Evolutionary conservation across 2,888 invertebrate genomes (phyloP), one percentile per base, ranked within the genome.

Genomic region (Drosophila atripex): DNA sequence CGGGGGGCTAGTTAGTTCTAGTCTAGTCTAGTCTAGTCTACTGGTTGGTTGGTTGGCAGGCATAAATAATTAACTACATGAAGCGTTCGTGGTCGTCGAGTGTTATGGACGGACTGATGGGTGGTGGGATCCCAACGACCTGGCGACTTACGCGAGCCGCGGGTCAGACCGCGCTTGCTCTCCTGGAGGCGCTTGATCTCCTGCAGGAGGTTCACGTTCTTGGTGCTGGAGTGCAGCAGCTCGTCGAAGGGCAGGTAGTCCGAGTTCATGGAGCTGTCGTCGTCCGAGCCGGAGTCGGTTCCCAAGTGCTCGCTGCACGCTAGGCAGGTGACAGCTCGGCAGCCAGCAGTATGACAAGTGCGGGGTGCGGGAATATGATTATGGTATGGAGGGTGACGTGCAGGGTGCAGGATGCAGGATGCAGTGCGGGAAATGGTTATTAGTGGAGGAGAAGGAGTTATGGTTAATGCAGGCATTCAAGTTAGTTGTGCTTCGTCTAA

Each of bases 61-160:
- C 18, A 4, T 5, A 9, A 9, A 2, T 9, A 28, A 28, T 28
- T 8, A 8, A 28, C 8, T 25, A 25, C 25, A 25, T 7, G 25
- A 25, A 25, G 25, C 25, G 25, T 7, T 28, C 9, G 28, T 28
- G 28, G 28, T 8, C 7, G 18, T 18, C 1, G 18, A 18, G 18
- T 8, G 35, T 2, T n/a, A 9, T 43, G 30, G 18, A 11, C 11
- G 11, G 11, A 16, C 11, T 11, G 11, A 46, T 14, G 23, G 25
- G 32, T 41, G 45, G 35, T 3, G 28, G 9, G 9, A 28, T 9
- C 9, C 3, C 28, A 0, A 43, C 30, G n/a, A 14, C 11, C 30
- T 41, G 18, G 52, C 41, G 76, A 77, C 80, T 84, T 77, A 84
- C 85, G 51, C 41, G 78, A 84, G 55, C 82, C 70, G 18, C 52